A percentile compares a stretch with the other conserved stretches of the same genome.
These are phyloP conservation scores for Diarsia rubi DNA, from an alignment of 2,888 invertebrate species.

Conservation along the genomic window DNA sequence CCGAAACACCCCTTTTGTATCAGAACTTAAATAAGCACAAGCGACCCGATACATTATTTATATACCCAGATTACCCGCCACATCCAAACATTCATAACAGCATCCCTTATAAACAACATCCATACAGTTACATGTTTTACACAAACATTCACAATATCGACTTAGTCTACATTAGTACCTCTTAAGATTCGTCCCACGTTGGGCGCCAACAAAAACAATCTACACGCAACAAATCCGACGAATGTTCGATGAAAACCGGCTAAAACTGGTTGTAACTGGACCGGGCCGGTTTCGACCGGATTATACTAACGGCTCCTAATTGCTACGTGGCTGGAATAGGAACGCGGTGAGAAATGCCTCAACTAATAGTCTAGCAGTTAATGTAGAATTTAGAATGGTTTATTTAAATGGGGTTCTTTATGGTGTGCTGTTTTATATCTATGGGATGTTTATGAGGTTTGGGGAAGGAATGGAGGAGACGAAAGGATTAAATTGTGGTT, in stretches of 20 bases:
- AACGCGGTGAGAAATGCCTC: constrained; percentile 68
- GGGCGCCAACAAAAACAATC: constrained; percentile 76
- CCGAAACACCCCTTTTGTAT: constrained; percentile 10
- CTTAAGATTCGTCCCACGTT: constrained; percentile 77
- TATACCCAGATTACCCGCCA: constrained; percentile 52
- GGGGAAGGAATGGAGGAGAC: constrained; percentile 16
- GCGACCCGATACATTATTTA: constrained; percentile 48
- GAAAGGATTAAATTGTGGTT: constrained; percentile 23
- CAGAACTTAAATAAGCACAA: constrained; percentile 20
- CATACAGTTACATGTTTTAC: constrained; percentile 62
- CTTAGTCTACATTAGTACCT: constrained; percentile 66
- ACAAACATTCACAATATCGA: constrained; percentile 65
- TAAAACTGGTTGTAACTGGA: constrained; percentile 69
- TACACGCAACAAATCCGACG: constrained; percentile 86
- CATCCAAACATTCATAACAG: constrained; percentile 45
- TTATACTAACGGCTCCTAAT: constrained; percentile 85
- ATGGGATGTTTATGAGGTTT: constrained; percentile 37
- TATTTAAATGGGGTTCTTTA: constrained; percentile 63
- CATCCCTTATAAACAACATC: constrained; percentile 61
- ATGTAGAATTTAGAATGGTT: constrained; percentile 68
- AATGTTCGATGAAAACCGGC: constrained; percentile 70
- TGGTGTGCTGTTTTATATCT: constrained; percentile 50
- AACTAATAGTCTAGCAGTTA: constrained; percentile 69
- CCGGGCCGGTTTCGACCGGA: constrained; percentile 69
- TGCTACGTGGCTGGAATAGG: constrained; percentile 85